Evolutionary conservation across 1,140 invertebrate genomes (phyloP).

Genomic region (Dendrolimus punctatus): DNA sequence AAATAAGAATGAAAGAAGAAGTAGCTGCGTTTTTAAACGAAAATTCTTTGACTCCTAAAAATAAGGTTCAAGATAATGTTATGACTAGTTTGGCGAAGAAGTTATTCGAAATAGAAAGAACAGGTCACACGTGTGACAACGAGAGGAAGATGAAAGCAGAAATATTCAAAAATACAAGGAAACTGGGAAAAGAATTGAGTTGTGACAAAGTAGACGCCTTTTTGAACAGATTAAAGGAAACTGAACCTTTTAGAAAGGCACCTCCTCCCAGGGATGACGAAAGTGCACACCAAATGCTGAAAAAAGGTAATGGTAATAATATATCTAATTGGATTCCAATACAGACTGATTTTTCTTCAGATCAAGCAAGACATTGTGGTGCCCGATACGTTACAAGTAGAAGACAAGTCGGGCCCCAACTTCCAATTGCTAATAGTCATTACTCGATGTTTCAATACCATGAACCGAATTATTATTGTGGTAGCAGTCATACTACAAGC

Average conservation of each 20-base stretch:
- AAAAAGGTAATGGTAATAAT: no score
- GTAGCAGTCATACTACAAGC: no score
- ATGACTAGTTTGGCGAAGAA: constrained; percentile 20
- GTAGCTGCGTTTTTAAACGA: constrained; percentile 24
- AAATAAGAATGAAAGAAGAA: constrained; percentile 31
- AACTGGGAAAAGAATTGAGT: constrained; percentile 18
- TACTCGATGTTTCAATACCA: no score
- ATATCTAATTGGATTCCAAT: no score
- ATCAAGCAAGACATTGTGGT: no score
- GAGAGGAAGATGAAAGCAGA: constrained; percentile 27
- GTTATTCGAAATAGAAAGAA: constrained; percentile 24
- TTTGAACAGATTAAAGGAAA: constrained; percentile 21
- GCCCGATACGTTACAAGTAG: no score
- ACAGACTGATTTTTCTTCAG: no score
- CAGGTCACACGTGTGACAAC: constrained; percentile 16
- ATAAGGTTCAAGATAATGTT: constrained; percentile 8
- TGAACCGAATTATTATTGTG: no score
- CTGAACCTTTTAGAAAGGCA: constrained; percentile 14
- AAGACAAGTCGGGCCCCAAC: no score
- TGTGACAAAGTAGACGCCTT: constrained; percentile 17
- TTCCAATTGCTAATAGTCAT: no score
- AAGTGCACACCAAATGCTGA: background rate
- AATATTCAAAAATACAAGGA: constrained; percentile 23
- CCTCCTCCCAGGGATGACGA: constrained; percentile 3
- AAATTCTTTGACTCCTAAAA: constrained; percentile 13